A percentile compares a stretch with the other conserved stretches of the same genome.
phyloP scores from a whole-genome alignment of 2,888 invertebrate genomes.

The Drosophila algonquin region DNA sequence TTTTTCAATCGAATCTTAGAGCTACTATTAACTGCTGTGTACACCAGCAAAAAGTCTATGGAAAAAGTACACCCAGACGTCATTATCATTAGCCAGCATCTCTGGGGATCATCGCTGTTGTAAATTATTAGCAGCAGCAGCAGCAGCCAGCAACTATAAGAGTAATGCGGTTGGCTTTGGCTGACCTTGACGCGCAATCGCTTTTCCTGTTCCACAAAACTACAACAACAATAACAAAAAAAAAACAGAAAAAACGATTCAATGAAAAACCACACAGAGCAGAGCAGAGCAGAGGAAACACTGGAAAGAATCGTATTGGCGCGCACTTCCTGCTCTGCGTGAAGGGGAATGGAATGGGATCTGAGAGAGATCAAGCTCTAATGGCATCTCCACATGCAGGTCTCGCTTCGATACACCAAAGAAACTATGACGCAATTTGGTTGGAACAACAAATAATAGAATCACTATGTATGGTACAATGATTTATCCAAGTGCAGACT shows the following conservation, averaged over 20 bases:
- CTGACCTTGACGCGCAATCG: slow-evolving; percentile 63
- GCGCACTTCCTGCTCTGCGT: slow-evolving; percentile 50
- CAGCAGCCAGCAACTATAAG: slow-evolving; percentile 21
- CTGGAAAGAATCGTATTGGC: slow-evolving; percentile 38
- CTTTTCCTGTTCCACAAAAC: slow-evolving; percentile 26
- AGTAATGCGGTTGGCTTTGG: slow-evolving; percentile 49
- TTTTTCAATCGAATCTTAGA: not conserved
- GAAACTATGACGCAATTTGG: not conserved
- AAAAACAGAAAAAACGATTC: slow-evolving; percentile 4
- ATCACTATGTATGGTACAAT: slow-evolving; percentile 5
- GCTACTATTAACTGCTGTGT: not conserved
- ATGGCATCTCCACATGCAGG: slow-evolving; percentile 44
- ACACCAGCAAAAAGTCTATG: not conserved
- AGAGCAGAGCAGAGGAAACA: slow-evolving; percentile 25
- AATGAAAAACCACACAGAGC: slow-evolving; percentile 55
- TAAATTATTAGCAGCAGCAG: too few species aligned
- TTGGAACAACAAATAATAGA: not conserved
- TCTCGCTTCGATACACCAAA: slow-evolving; percentile 1
- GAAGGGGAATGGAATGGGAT: not conserved
- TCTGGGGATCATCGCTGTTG: slow-evolving; percentile 42
- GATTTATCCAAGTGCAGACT: slow-evolving; percentile 5
- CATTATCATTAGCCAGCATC: slow-evolving; percentile 63
- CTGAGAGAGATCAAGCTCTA: slow-evolving; percentile 11
- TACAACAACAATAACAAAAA: not conserved
- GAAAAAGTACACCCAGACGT: slow-evolving; percentile 30